Conservation (phyloP, 2,113 vertebrate genomes). For the Cnemophilus loriae region DNA sequence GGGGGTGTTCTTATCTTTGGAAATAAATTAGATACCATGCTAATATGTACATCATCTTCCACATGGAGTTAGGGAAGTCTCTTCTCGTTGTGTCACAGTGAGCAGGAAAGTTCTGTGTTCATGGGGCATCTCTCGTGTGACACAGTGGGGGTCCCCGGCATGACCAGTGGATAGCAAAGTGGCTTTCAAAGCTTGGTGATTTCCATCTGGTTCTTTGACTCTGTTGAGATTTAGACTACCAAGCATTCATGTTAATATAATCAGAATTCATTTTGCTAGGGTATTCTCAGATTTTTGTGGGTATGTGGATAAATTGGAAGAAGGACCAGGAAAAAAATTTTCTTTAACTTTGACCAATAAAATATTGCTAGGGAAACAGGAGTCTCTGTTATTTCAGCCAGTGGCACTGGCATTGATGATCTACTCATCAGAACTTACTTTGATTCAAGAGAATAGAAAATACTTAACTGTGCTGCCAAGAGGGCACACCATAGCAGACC, state of each 20-base stretch:
- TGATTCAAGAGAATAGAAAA: neutral
- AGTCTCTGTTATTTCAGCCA: neutral
- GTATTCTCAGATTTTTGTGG: neutral
- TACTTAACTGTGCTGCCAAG: neutral
- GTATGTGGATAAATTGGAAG: neutral
- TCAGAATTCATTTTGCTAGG: neutral
- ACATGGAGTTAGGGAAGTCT: neutral
- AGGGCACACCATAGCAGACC: neutral
- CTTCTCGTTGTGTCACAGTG: neutral
- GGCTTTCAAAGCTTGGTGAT: neutral
- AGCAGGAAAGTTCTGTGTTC: neutral
- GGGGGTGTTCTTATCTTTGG: neutral
- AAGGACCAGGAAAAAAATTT: neutral
- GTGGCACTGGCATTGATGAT: neutral
- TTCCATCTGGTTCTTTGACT: neutral
- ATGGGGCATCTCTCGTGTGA: neutral
- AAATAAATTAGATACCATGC: neutral
- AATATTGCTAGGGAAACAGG: neutral
- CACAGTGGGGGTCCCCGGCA: neutral
- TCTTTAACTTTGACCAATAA: neutral
- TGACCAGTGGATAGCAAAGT: neutral
- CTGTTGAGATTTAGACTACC: neutral
- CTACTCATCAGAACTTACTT: neutral
- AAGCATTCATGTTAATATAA: neutral
- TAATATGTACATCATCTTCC: neutral